Percentiles rank a stretch among this genome's conserved stretches.
Conservation (phyloP, 2,113 vertebrate species). For the Rhinopomastus cyanomelas region DNA sequence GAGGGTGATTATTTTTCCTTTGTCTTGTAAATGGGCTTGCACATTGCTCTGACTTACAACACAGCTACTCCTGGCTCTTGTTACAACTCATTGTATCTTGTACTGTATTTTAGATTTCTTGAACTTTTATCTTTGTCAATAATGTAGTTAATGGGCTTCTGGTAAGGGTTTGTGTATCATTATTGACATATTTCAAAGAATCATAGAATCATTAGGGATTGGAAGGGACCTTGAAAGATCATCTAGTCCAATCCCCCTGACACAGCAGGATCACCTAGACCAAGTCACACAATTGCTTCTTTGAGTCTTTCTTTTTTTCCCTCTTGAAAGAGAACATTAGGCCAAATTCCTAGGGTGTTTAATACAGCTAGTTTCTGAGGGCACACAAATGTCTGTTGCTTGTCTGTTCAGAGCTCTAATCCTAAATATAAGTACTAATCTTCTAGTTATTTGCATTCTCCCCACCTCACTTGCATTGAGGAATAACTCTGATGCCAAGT, state of each 20-base stretch:
- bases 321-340: neutral
- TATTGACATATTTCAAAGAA: slow-evolving; percentile 20
- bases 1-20: neutral
- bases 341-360: neutral
- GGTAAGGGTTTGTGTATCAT: neutral
- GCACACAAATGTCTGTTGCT: neutral
- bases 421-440: slow-evolving; percentile 31
- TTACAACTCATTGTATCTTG: neutral
- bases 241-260: too few relatives aligned
- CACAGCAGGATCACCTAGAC: too few relatives aligned
- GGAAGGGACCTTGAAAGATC: too few relatives aligned
- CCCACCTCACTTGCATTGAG: neutral
- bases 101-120: slow-evolving; percentile 1
- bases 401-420: slow-evolving; percentile 23
- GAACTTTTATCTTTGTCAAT: slow-evolving; percentile 4
- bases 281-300: too few relatives aligned
- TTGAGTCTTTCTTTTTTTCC: neutral
- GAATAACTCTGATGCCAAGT: neutral
- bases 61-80: neutral
- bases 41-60: neutral
- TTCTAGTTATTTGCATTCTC: neutral
- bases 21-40: neutral
- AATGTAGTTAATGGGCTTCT: neutral
- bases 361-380: neutral
- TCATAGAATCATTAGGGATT: too few relatives aligned